Percentiles rank a stretch among this genome's conserved stretches.
Conservation (phyloP, 2,888 invertebrate species). For the Antheraea yamamai region DNA sequence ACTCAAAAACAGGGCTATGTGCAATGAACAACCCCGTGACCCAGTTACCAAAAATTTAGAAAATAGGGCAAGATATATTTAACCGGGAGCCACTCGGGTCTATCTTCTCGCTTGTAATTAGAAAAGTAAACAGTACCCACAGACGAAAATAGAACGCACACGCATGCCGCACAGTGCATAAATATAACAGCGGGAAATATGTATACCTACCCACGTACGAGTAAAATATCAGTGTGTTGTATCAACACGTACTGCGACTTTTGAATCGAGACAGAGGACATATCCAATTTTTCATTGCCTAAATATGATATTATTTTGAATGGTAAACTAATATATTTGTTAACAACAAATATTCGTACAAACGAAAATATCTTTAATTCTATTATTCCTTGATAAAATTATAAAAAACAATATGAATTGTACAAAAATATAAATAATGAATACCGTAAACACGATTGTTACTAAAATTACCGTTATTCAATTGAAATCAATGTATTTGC, state of each 20-base stretch:
- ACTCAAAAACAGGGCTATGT: constrained; percentile 30
- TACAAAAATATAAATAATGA: neutral
- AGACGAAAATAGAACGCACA: constrained; percentile 56
- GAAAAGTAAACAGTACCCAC: constrained; percentile 64
- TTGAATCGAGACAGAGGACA: neutral
- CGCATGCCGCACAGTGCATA: constrained; percentile 28
- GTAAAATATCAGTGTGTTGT: neutral
- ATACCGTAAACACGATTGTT: neutral
- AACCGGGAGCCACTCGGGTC: constrained; percentile 64
- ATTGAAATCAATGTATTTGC: neutral
- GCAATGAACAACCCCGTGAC: constrained; percentile 59
- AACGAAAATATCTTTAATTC: no score
- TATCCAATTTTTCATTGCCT: neutral
- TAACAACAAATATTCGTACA: no score
- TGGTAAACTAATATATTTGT: no score
- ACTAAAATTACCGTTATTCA: neutral
- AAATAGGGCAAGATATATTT: constrained; percentile 72
- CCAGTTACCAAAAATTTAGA: constrained; percentile 62
- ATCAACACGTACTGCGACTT: neutral
- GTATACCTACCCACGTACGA: neutral
- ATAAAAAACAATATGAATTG: neutral
- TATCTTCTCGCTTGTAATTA: constrained; percentile 63
- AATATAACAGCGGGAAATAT: constrained; percentile 9
- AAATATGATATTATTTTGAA: neutral
- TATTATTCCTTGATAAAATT: neutral